phyloP scores from a whole-genome alignment of 2,797 vertebrate species.

The Bucorvus abyssinicus region DNA sequence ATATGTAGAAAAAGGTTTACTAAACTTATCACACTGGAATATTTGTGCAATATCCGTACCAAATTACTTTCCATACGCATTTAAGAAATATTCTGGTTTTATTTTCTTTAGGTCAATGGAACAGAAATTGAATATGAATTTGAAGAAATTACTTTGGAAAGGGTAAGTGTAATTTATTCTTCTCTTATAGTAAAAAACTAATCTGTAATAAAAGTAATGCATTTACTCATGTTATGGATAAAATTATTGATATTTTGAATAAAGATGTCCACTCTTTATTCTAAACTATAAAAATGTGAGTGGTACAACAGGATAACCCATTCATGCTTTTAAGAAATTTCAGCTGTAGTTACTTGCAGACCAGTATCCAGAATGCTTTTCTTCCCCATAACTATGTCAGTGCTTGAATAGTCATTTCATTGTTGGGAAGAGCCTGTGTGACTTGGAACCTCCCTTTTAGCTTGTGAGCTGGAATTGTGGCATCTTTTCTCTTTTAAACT shows the following conservation, averaged over 20 bases:
- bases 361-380: not conserved
- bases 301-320: not conserved
- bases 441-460: not conserved
- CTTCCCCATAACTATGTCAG: not conserved
- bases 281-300: not conserved
- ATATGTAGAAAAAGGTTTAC: not conserved
- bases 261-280: not conserved
- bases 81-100: conserved; percentile 37
- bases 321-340: not conserved
- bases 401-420: fast-evolving
- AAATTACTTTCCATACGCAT: not conserved
- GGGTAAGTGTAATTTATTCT: conserved; percentile 81
- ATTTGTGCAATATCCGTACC: not conserved
- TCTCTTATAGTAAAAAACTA: not conserved
- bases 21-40: not conserved
- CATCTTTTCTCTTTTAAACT: not conserved
- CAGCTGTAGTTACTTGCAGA: not conserved
- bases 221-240: not conserved
- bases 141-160: conserved; percentile 97
- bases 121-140: conserved; percentile 99
- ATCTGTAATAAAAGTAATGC: not conserved
- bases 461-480: not conserved
- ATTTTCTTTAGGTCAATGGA: conserved; percentile 87
- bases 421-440: not conserved
- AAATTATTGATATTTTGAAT: not conserved